Evolutionary conservation across 2,888 invertebrate genomes (phyloP), one percentile per base, ranked within the genome.

Genomic region (Monoplex corrugatus): DNA sequence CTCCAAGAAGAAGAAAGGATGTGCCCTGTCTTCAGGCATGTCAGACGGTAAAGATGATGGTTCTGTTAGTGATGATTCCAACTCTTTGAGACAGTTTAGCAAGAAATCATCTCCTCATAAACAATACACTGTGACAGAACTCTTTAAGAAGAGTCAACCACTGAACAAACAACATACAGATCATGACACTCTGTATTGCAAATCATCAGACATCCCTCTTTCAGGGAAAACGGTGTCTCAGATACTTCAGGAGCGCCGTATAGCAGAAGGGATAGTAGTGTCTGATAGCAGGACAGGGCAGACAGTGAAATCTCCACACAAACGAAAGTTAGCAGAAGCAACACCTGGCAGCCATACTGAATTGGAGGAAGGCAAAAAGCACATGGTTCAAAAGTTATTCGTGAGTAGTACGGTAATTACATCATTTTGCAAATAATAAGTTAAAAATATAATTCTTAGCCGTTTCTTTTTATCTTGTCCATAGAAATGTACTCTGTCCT

Each of bases 141-240:
- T 92, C 84, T 89, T 93, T 75, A 92, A 91, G 13, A 92, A 89
- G 13, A 92, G 89, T 85, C 93, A 92, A 82, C 90, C 92, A 13
- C 91, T 89, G 78, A 78, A 90, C 72, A 90, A 92, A 16, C 93
- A 92, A 85, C 19, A 28, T 16, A 88, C 87, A 45, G 68, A 40
- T 0, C 57, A 82, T 32, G 32, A 83, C 28, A 19, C 83, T 35
- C 8, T 88, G 57, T 80, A 43, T 44, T 50, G 44, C 44, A 88
- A 78, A 78, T 78, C 68, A 19, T 43, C 45, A 0, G 78, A 87
- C 44, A 87, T 45, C 19, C 87, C 87, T 23, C 86, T 40, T 35
- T 38, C n/a, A 40, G 68, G 45, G 32, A 86, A 43, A 19, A 63
- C 80, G 0, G 80, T 88, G 68, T 63, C 43, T n/a, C 63, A 80